Evolutionary conservation across 64 coral and sea anemone species (phyloP).

Genomic region (Dendronephthya gigantea): DNA sequence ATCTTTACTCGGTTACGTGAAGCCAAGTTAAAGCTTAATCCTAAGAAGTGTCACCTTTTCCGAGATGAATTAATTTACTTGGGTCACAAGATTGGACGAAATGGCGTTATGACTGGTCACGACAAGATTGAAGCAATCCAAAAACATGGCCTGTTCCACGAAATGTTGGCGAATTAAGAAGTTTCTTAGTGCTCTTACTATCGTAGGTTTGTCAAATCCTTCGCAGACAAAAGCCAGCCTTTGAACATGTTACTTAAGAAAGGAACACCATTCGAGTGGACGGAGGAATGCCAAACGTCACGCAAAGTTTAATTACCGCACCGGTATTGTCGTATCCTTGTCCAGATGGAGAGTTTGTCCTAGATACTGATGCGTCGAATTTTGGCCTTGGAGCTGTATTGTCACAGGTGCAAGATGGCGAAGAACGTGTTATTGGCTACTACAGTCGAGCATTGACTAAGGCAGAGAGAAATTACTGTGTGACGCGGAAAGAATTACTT

Average conservation of each 20-base stretch:
- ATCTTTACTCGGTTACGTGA: neutral
- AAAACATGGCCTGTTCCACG: neutral
- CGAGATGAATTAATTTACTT: neutral
- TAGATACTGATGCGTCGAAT: too few relatives aligned
- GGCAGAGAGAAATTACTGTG: conserved; percentile 23
- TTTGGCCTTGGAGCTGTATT: too few relatives aligned
- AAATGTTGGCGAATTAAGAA: neutral
- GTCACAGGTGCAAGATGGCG: too few relatives aligned
- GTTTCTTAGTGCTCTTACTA: neutral
- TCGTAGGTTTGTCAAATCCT: neutral
- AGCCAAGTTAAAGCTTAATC: neutral
- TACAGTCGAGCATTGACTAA: too few relatives aligned
- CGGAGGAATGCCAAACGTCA: neutral
- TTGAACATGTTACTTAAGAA: neutral
- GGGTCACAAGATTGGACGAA: neutral
- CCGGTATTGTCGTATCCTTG: too few relatives aligned
- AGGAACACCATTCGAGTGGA: neutral
- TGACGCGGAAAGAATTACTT: conserved; percentile 3
- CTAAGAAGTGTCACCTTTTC: neutral
- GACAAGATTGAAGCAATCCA: neutral
- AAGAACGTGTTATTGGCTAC: too few relatives aligned
- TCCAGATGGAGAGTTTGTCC: neutral
- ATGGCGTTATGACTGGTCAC: neutral
- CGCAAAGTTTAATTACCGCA: neutral
- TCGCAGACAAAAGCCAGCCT: neutral